These are phyloP conservation scores for Papilio polyxenes DNA, from an alignment of 1,140 invertebrate genomes.

Conservation along the genomic window DNA sequence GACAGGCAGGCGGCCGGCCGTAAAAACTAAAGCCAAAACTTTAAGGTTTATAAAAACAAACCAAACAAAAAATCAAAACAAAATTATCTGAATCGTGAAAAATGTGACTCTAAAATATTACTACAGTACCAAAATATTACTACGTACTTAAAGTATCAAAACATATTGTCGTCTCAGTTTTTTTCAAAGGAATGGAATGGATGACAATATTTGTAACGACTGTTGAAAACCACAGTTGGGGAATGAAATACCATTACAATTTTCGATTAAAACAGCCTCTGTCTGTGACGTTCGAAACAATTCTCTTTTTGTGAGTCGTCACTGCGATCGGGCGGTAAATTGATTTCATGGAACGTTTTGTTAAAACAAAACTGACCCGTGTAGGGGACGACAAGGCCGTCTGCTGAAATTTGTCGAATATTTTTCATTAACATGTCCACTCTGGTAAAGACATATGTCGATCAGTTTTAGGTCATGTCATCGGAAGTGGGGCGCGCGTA, in stretches of 20 bases:
- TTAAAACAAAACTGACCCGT: neutral
- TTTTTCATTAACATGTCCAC: neutral
- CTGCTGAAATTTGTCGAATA: neutral
- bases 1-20: too few relatives aligned
- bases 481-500: constrained; percentile 19
- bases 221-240: neutral
- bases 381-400: neutral
- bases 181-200: too few relatives aligned
- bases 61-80: too few relatives aligned
- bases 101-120: too few relatives aligned
- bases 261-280: neutral
- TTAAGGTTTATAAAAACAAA: too few relatives aligned
- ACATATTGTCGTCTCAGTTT: too few relatives aligned
- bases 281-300: neutral
- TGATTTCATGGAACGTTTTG: constrained; percentile 1
- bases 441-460: constrained; percentile 1
- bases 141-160: too few relatives aligned
- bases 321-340: neutral
- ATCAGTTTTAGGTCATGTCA: constrained; percentile 24
- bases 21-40: too few relatives aligned
- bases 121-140: too few relatives aligned
- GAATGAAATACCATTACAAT: neutral
- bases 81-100: too few relatives aligned
- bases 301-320: neutral
- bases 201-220: neutral